phyloP scores from a whole-genome alignment of 2,888 invertebrate species.

The Eupithecia abbreviata region DNA sequence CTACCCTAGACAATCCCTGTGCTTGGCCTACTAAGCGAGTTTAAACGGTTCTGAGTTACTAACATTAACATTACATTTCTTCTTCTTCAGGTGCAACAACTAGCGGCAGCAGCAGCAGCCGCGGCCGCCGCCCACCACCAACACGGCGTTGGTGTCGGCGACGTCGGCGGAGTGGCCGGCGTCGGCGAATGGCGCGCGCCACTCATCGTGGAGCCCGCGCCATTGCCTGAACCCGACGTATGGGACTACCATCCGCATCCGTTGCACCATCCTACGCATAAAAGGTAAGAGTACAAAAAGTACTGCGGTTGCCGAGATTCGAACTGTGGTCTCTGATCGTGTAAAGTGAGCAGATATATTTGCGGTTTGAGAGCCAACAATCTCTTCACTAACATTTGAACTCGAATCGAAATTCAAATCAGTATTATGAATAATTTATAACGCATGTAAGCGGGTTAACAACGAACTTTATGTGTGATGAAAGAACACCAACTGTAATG shows the following conservation, averaged over 20 bases:
- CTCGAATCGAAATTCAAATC: too few species aligned
- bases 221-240: constrained; percentile 73
- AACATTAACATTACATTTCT: not conserved
- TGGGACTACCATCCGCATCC: constrained; percentile 74
- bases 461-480: too few species aligned
- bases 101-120: constrained; percentile 91
- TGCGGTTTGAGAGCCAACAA: too few species aligned
- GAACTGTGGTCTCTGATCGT: not conserved
- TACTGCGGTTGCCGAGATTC: not conserved
- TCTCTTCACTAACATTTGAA: too few species aligned
- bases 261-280: constrained; percentile 70
- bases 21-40: too few species aligned
- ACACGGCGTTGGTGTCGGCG: constrained; percentile 60
- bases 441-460: too few species aligned
- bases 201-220: constrained; percentile 90
- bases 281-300: constrained; percentile 58
- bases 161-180: constrained; percentile 54
- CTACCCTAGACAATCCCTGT: too few species aligned
- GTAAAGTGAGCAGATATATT: too few species aligned
- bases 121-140: constrained; percentile 93
- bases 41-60: not conserved
- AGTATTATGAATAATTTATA: too few species aligned
- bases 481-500: too few species aligned
- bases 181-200: constrained; percentile 92
- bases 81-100: constrained; percentile 86